Evolutionary conservation across 2,797 vertebrate genomes (phyloP), one percentile per base, ranked within the genome.

Genomic region (Sebastes vulpes): DNA sequence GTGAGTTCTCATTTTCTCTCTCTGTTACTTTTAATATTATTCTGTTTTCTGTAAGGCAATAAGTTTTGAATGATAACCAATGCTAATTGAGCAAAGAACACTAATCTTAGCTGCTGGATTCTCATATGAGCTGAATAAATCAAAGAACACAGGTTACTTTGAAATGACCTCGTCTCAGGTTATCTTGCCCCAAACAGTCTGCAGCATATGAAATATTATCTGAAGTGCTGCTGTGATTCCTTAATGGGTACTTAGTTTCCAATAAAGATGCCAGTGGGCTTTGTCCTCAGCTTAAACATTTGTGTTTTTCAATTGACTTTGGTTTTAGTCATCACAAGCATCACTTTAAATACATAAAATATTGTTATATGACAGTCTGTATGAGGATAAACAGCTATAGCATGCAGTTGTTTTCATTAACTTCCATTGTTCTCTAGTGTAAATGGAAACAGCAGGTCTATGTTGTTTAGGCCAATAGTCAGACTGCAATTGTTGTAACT

Each of bases 1-100:
- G 99, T 99, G 86, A 98, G 97, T 97, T 5, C 6, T 6, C 12
- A 7, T 68, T 60, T 50, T 61, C 6, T 23, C 25, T 60, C 42
- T 68, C 7, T 9, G 1, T 75, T 25, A n/a, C 4, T 54, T 77
- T 48, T 59, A 25, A 14, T 53, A 20, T 42, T 2, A 18, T 12
- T 21, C 29, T 31, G 21, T 12, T 81, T 31, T 42, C 63, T 48
- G 11, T 11, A 53, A 61, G 25, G 18, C 16, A 46, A 9, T 18
- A 12, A 6, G 23, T 75, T 75, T 59, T 29, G 63, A 79, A 46
- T 74, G 28, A 52, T 26, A 50, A 68, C 29, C 23, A 4, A 31
- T 58, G 53, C 18, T 74, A 69, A 77, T 6, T 81, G 5, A 65
- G 11, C 28, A 57, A 70, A 21, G 9, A 79, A 48, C n/a, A n/a